A percentile compares a stretch with the other conserved stretches of the same genome.
phyloP scores from a whole-genome alignment of 2,113 vertebrate species.

The Nothocercus julius region DNA sequence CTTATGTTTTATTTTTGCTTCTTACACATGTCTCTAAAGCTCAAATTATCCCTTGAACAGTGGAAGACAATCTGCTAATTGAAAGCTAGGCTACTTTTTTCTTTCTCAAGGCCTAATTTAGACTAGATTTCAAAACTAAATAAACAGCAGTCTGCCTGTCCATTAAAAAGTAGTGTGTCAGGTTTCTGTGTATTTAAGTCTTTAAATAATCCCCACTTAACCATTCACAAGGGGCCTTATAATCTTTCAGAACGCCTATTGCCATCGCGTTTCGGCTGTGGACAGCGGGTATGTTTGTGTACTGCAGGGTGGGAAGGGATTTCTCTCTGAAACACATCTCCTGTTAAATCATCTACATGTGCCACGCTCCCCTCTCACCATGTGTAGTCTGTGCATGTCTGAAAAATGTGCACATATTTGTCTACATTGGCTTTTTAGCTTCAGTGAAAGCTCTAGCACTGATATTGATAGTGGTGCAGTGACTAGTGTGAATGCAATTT shows the following conservation, averaged over 20 bases:
- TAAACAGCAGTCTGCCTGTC: constrained; percentile 78
- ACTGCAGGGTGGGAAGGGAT: not conserved
- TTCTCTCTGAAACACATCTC: not conserved
- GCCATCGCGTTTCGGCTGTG: not conserved
- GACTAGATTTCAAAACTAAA: constrained; percentile 78
- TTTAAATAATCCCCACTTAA: constrained; percentile 77
- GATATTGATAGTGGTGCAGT: not conserved
- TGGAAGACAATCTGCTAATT: constrained; percentile 78
- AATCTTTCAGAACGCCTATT: constrained; percentile 59
- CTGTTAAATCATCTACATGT: not conserved
- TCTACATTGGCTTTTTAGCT: not conserved
- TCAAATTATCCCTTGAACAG: constrained; percentile 74
- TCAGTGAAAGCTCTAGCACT: not conserved
- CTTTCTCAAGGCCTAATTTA: constrained; percentile 74
- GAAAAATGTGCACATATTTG: not conserved
- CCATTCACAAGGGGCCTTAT: constrained; percentile 35
- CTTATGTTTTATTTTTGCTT: constrained; percentile 72
- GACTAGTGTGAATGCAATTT: not conserved
- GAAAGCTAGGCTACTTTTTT: constrained; percentile 70
- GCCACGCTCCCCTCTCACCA: accelerated
- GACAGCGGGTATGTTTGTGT: not conserved
- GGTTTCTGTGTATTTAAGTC: constrained; percentile 78
- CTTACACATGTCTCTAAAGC: constrained; percentile 70
- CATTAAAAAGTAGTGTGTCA: constrained; percentile 76
- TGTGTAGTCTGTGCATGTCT: not conserved